Evolutionary conservation across 2,113 vertebrate genomes (phyloP).

Genomic region (Strix uralensis): DNA sequence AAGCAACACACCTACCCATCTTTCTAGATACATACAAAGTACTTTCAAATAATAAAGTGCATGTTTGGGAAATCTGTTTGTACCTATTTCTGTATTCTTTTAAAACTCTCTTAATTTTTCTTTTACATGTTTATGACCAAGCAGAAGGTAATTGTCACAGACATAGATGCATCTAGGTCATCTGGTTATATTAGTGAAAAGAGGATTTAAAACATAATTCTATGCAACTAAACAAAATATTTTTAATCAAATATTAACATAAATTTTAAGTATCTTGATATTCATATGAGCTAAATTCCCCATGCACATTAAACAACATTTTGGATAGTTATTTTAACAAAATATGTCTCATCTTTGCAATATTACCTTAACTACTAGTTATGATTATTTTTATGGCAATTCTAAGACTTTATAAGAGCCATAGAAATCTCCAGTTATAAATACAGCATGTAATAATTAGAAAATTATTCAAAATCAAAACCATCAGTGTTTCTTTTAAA

Average conservation of each 20-base stretch:
- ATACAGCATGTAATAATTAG: not conserved
- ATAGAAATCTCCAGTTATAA: not conserved
- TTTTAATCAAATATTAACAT: not conserved
- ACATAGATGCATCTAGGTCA: not conserved
- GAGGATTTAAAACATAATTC: not conserved
- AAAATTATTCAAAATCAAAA: not conserved
- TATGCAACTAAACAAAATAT: not conserved
- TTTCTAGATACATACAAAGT: not conserved
- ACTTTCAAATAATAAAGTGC: not conserved
- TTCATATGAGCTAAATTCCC: not conserved
- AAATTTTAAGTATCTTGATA: not conserved
- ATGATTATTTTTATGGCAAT: not conserved
- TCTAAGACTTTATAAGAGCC: not conserved
- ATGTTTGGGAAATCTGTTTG: not conserved
- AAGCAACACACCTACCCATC: not conserved
- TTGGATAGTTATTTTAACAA: not conserved
- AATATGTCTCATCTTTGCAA: not conserved
- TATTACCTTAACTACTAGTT: not conserved
- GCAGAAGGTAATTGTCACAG: not conserved
- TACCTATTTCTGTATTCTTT: not conserved
- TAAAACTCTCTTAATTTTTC: not conserved
- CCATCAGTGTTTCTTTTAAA: not conserved
- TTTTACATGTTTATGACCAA: not conserved
- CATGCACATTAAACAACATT: not conserved
- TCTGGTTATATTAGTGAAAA: not conserved